Conservation (phyloP, 2,888 invertebrate species). For the Diloba caeruleocephala region DNA sequence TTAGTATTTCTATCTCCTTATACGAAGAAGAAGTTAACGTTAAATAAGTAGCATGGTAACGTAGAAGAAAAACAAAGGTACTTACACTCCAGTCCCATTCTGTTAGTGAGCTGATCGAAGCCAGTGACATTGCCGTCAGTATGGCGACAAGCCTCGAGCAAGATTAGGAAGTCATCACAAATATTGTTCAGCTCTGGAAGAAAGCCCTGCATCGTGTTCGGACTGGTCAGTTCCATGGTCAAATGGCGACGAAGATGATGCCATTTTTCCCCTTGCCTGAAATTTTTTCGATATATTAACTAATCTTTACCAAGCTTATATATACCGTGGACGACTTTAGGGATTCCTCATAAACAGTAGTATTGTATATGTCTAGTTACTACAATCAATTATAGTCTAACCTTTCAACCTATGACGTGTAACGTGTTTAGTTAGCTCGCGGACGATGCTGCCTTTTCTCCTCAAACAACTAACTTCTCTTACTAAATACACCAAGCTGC, state of each 20-base stretch:
- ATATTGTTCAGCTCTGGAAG: constrained; percentile 93
- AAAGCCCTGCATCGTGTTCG: constrained; percentile 92
- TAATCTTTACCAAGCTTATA: too few relatives aligned
- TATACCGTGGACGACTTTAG: too few relatives aligned
- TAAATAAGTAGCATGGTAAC: background rate
- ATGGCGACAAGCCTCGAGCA: constrained; percentile 89
- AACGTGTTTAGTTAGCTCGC: too few relatives aligned
- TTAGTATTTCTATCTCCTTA: too few relatives aligned
- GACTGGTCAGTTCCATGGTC: constrained; percentile 93
- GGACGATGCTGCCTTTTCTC: background rate
- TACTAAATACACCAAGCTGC: constrained; percentile 12
- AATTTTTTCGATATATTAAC: constrained; percentile 35
- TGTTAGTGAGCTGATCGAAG: constrained; percentile 93
- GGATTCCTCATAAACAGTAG: too few relatives aligned
- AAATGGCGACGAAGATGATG: constrained; percentile 92
- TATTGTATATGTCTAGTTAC: too few relatives aligned
- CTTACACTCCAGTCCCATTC: constrained; percentile 94
- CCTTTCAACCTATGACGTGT: too few relatives aligned
- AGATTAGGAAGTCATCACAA: constrained; percentile 93
- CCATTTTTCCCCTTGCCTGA: constrained; percentile 94
- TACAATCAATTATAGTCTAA: too few relatives aligned
- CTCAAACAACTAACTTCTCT: constrained; percentile 2
- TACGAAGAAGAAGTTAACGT: too few relatives aligned
- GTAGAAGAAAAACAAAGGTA: constrained; percentile 36
- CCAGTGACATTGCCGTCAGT: constrained; percentile 85